phyloP scores from a whole-genome alignment of 2,113 vertebrate genomes.

The Pseudorhombus dupliciocellatus region DNA sequence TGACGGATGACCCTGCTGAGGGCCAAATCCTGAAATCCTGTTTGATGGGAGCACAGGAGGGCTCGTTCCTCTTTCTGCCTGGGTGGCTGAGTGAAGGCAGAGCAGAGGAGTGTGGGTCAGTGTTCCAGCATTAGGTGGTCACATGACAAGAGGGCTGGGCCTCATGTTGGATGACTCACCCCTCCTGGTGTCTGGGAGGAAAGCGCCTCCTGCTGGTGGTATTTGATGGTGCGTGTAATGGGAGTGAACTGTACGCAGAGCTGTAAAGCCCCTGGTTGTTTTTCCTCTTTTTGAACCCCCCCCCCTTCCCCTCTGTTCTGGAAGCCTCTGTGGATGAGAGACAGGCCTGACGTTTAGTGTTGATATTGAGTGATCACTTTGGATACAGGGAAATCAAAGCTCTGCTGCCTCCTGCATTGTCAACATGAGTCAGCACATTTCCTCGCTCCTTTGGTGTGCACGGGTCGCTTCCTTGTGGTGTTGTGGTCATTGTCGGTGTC shows the following conservation, averaged over 20 bases:
- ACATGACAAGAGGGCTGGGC: slow-evolving; percentile 64
- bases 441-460: background rate
- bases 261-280: slow-evolving; percentile 41
- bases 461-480: slow-evolving; percentile 1
- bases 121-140: slow-evolving; percentile 62
- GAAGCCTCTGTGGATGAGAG: slow-evolving; percentile 25
- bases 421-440: slow-evolving; percentile 55
- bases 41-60: slow-evolving; percentile 19
- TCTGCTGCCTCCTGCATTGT: slow-evolving; percentile 6
- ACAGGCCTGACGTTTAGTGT: slow-evolving; percentile 1
- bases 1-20: slow-evolving; percentile 38
- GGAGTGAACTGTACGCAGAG: slow-evolving; percentile 4
- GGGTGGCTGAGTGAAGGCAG: slow-evolving; percentile 3
- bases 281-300: slow-evolving; percentile 37
- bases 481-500: slow-evolving; percentile 10
- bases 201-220: slow-evolving; percentile 60
- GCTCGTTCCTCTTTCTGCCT: slow-evolving; percentile 17
- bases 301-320: slow-evolving; percentile 14
- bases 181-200: slow-evolving; percentile 31
- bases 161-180: slow-evolving; percentile 67
- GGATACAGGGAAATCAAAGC: background rate
- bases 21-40: slow-evolving; percentile 18
- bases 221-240: slow-evolving; percentile 23
- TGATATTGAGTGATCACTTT: slow-evolving; percentile 12
- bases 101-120: slow-evolving; percentile 59